phyloP scores from a whole-genome alignment of 1,140 invertebrate genomes.

The Nebria ingens region DNA sequence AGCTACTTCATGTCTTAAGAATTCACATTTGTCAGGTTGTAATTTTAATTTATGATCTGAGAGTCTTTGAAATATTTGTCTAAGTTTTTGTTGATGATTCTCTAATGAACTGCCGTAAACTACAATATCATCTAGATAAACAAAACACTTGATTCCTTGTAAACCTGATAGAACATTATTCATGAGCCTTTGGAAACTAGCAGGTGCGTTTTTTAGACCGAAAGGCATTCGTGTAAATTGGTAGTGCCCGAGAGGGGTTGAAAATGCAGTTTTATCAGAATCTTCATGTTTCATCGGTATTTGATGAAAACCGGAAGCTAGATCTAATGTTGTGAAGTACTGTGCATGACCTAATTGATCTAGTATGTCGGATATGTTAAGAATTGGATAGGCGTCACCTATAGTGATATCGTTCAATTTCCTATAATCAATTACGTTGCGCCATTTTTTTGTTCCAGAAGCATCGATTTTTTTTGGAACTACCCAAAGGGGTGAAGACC shows the following conservation, averaged over 20 bases:
- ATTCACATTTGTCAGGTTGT: constrained; percentile 27
- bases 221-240: constrained; percentile 27
- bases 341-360: no score
- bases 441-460: constrained; percentile 31
- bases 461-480: constrained; percentile 34
- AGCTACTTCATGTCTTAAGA: constrained; percentile 20
- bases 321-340: no score
- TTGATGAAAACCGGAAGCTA: constrained; percentile 32
- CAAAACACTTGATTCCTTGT: neutral
- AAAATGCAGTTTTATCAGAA: constrained; percentile 35
- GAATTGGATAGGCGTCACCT: constrained; percentile 40
- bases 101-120: neutral
- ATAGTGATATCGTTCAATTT: constrained; percentile 31
- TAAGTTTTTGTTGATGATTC: neutral
- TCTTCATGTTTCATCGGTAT: constrained; percentile 25
- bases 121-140: no score
- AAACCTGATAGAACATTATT: neutral
- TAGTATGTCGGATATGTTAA: constrained; percentile 34
- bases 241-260: constrained; percentile 21
- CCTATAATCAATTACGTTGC: constrained; percentile 33
- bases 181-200: neutral
- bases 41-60: constrained; percentile 20
- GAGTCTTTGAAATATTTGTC: constrained; percentile 17
- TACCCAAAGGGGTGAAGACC: constrained; percentile 31
- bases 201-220: neutral